Percentiles rank a stretch among this genome's conserved stretches.
Evolutionary conservation across 2,113 vertebrate genomes (phyloP).

Genomic region (Antigone vipio): DNA sequence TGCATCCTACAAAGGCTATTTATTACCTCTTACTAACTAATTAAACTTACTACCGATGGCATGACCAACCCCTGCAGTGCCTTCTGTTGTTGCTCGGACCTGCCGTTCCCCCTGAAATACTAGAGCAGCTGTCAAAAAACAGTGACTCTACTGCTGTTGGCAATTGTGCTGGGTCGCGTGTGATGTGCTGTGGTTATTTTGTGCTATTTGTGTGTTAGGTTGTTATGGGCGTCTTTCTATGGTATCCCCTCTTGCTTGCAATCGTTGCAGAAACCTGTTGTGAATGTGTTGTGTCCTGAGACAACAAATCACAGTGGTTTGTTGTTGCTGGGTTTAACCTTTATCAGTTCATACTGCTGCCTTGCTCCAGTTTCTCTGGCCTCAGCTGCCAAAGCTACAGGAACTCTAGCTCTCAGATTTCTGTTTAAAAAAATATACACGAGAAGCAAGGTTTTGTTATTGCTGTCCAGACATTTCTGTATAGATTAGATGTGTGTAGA

Average conservation of each 20-base stretch:
- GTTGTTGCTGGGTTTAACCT: not conserved
- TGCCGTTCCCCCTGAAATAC: not conserved
- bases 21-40: not conserved
- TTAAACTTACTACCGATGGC: not conserved
- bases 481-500: not conserved
- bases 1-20: not conserved
- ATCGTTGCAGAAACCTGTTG: rapidly evolving
- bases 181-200: not conserved
- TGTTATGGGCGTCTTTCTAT: not conserved
- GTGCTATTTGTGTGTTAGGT: not conserved
- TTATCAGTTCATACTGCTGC: not conserved
- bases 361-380: not conserved
- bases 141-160: not conserved
- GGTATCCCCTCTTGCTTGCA: not conserved
- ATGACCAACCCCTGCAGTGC: not conserved
- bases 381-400: not conserved
- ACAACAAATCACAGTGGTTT: not conserved
- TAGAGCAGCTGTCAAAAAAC: not conserved
- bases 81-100: not conserved
- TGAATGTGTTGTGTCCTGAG: not conserved
- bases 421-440: not conserved
- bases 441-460: not conserved
- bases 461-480: not conserved
- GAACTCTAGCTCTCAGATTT: not conserved
- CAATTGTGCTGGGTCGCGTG: not conserved